phyloP scores from a whole-genome alignment of 2,888 invertebrate genomes.

The Dolichopus griseipennis region DNA sequence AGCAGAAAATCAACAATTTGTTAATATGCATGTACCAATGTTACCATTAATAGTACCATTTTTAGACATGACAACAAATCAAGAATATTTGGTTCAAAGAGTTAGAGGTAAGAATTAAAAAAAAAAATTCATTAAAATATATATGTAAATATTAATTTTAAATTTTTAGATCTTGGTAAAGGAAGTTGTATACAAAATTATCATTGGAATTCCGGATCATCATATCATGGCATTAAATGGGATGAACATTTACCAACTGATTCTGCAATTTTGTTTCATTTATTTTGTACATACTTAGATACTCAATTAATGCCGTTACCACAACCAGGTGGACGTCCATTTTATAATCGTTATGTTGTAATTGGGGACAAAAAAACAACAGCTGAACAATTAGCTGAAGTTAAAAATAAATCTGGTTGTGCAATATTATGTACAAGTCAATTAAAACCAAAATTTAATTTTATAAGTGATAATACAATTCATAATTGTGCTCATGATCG shows the following conservation, averaged over 20 bases:
- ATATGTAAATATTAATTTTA: not conserved
- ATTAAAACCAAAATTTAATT: constrained; percentile 42
- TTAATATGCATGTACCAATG: constrained; percentile 38
- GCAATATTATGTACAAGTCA: constrained; percentile 39
- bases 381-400: constrained; percentile 36
- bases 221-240: constrained; percentile 66
- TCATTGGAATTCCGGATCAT: constrained; percentile 77
- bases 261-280: constrained; percentile 73
- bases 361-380: constrained; percentile 39
- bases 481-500: constrained; percentile 67
- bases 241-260: constrained; percentile 78
- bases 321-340: constrained; percentile 57
- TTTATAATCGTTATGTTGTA: constrained; percentile 46
- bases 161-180: constrained; percentile 55
- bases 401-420: constrained; percentile 41
- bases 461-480: constrained; percentile 52
- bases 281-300: constrained; percentile 80
- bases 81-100: constrained; percentile 74
- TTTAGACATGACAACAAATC: constrained; percentile 71
- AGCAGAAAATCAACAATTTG: constrained; percentile 47
- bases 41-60: constrained; percentile 60
- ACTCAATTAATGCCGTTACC: constrained; percentile 62
- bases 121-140: not conserved
- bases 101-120: constrained; percentile 49
- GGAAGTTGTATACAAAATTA: constrained; percentile 85